Evolutionary conservation across 2,888 invertebrate genomes (phyloP).

Genomic region (Drosophila putrida): DNA sequence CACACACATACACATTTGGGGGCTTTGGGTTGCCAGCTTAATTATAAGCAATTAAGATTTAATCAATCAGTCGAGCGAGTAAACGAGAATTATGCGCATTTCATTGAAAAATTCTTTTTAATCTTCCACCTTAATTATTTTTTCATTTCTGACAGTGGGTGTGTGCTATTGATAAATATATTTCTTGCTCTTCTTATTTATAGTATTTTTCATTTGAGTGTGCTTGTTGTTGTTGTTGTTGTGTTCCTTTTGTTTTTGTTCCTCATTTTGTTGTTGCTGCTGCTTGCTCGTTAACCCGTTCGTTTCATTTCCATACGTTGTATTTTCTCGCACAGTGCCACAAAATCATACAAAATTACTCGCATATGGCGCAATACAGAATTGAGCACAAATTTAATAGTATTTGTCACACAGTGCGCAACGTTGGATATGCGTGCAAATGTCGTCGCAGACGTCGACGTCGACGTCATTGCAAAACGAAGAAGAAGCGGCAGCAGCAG

Average conservation of each 20-base stretch:
- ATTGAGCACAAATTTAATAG: constrained; percentile 10
- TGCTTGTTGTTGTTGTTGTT: constrained; percentile 26
- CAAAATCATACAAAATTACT: neutral
- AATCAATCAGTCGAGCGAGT: constrained; percentile 40
- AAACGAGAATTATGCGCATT: constrained; percentile 34
- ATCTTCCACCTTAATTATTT: constrained; percentile 40
- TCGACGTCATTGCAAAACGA: constrained; percentile 34
- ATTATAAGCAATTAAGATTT: constrained; percentile 36
- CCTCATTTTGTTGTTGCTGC: constrained; percentile 19
- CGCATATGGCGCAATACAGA: neutral
- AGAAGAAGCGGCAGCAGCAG: constrained; percentile 27
- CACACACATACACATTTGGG: neutral
- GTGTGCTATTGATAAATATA: constrained; percentile 61
- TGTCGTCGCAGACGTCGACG: constrained; percentile 52
- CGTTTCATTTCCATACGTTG: constrained; percentile 68
- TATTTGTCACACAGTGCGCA: constrained; percentile 49
- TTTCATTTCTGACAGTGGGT: constrained; percentile 11
- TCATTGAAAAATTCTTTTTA: constrained; percentile 38
- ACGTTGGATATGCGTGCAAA: constrained; percentile 62
- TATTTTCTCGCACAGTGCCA: constrained; percentile 57
- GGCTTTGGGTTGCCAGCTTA: constrained; percentile 11
- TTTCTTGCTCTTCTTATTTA: constrained; percentile 65
- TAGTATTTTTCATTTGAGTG: constrained; percentile 55
- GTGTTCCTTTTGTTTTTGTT: constrained; percentile 13
- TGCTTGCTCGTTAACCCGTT: constrained; percentile 46